Conservation (phyloP, 2,797 vertebrate genomes). For the Allobates femoralis region DNA sequence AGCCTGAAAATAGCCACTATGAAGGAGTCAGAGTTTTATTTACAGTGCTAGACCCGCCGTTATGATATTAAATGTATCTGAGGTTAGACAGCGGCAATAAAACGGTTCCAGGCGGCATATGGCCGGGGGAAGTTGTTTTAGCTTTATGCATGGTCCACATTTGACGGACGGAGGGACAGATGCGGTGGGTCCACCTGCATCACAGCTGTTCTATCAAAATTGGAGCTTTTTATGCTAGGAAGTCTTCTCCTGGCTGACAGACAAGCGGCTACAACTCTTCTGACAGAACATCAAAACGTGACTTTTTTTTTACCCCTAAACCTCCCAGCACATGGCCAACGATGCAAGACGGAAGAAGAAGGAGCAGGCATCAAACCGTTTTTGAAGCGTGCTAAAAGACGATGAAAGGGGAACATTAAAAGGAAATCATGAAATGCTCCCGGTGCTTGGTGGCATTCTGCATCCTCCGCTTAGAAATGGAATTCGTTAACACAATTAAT, state of each 20-base stretch:
- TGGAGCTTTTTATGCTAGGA: not conserved
- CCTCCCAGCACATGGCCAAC: constrained; percentile 26
- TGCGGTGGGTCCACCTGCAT: not conserved
- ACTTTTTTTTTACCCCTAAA: constrained; percentile 36
- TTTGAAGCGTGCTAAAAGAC: constrained; percentile 52
- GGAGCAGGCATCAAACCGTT: constrained; percentile 47
- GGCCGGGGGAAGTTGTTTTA: not conserved
- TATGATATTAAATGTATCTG: constrained; percentile 16
- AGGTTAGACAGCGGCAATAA: constrained; percentile 15
- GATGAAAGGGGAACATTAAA: constrained; percentile 27
- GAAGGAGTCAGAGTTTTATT: not conserved
- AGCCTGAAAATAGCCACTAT: constrained; percentile 31
- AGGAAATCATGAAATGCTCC: constrained; percentile 18
- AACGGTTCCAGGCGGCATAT: not conserved
- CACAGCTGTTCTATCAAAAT: not conserved
- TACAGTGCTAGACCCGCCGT: not conserved
- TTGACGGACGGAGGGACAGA: too few relatives aligned
- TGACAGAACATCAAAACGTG: constrained; percentile 56
- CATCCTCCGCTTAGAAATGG: not conserved
- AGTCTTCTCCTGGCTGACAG: constrained; percentile 17
- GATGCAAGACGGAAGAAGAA: constrained; percentile 36
- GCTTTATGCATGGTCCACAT: not conserved
- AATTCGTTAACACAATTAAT: constrained; percentile 13
- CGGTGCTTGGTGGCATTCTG: not conserved
- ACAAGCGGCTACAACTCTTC: not conserved